Evolutionary conservation across 2,797 vertebrate genomes (phyloP).

Genomic region (Enteromius paludinosus): DNA sequence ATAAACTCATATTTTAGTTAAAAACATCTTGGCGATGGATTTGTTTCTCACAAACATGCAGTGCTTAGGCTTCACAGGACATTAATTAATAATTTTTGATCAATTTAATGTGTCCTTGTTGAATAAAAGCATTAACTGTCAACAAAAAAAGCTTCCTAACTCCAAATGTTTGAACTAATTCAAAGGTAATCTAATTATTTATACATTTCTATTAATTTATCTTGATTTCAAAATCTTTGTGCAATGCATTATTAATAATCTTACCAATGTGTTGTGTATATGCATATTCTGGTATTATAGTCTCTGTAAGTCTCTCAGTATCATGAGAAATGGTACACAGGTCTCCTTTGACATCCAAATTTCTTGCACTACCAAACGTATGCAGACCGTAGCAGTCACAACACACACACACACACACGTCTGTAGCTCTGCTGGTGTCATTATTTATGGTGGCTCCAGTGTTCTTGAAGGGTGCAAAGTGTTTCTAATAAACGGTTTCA

Average conservation of each 20-base stretch:
- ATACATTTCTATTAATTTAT: background rate
- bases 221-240: background rate
- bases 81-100: background rate
- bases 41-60: background rate
- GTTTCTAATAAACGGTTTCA: conserved; percentile 79
- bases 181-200: background rate
- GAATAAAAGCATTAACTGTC: background rate
- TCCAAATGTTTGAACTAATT: background rate
- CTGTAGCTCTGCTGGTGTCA: conserved; percentile 68
- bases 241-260: background rate
- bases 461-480: conserved; percentile 81
- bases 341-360: background rate
- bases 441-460: conserved; percentile 80
- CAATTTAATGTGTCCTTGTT: background rate
- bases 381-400: conserved; percentile 8
- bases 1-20: background rate
- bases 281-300: background rate
- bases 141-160: background rate
- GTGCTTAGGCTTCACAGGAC: background rate
- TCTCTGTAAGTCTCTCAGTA: background rate
- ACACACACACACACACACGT: conserved; percentile 11
- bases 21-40: background rate
- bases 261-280: background rate
- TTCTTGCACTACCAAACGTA: background rate
- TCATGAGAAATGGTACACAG: background rate